Base-by-base conservation (phyloP, 92 coral and sea anemone species). In the Virgularia gustaviana region DNA sequence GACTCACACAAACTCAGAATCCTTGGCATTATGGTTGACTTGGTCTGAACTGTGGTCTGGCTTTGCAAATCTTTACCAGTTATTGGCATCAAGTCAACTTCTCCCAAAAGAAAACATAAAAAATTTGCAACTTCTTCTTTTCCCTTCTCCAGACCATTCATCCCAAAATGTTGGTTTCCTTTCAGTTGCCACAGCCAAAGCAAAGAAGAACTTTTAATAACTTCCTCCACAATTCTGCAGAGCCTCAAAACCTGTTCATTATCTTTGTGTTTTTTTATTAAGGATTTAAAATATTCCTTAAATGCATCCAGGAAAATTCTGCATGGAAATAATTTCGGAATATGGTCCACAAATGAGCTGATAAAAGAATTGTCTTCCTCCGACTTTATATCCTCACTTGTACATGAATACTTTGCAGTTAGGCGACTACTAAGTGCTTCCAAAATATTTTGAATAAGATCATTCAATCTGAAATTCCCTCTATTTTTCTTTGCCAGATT, bases 61-160 rank as follows among this genome's bases (percentile, higher is more conserved):
- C 36, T 28, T n/a, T 18, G 7, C 18, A 68, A 31, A 22, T 49
- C 12, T 20, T 32, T 20, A 2, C 27, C 1, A 68, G 25, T 51
- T 29, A 68, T 27, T 49, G 75, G 18, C 75, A 68, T 68, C 39
- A 68, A 49, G 28, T 68, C 41, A 29, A 68, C 35, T 13, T 45
- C n/a, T 20, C 51, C 33, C 36, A 68, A 51, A 24, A 68, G 30
- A 15, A 16, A 49, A 33, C 8, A 19, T 2, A 49, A n/a, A n/a
- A 49, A 49, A 43, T 15, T 10, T 51, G 20, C 36, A 28, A 68
- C 36, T 24, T 27, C 18, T 68, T 34, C 54, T 15, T 51, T 68
- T 0, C 44, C 7, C 36, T 68, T 20, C 31, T 68, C 75, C 12
- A 68, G 24, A 32, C 51, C 43, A 2, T 45, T 30, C 55, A 54